Conservation (phyloP, 2,113 vertebrate species). For the Saguinus midas region DNA sequence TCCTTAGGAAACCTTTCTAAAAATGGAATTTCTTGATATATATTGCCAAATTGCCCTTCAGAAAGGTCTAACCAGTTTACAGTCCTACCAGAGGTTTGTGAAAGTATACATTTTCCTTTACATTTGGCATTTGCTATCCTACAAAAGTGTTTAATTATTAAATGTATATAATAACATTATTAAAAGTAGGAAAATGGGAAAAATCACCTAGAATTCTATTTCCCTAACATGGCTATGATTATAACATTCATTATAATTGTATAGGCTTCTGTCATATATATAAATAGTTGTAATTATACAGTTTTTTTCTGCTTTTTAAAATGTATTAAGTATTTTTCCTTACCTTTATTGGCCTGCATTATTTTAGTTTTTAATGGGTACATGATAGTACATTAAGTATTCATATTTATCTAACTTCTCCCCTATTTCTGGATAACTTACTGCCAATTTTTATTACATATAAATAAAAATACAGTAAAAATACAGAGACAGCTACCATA, state of each 20-base stretch:
- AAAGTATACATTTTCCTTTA: background rate
- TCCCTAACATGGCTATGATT: conserved; percentile 22
- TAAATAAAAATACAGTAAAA: conserved; percentile 15
- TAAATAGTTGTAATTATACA: background rate
- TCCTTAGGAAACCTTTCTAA: background rate
- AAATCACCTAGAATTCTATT: conserved; percentile 29
- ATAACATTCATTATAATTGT: background rate
- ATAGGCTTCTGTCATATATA: background rate
- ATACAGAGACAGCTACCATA: background rate
- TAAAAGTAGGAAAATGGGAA: background rate
- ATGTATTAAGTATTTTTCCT: background rate
- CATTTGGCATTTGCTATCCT: conserved; percentile 1
- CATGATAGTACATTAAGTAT: background rate
- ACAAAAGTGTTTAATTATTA: background rate
- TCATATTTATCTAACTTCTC: background rate
- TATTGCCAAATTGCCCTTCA: background rate
- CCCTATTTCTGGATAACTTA: background rate
- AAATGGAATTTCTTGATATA: background rate
- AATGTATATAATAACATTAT: conserved; percentile 10
- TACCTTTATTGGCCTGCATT: background rate
- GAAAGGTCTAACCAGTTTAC: background rate
- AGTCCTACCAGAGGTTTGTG: background rate
- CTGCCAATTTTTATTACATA: background rate
- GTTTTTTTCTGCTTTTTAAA: conserved; percentile 17
- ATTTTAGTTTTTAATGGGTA: background rate